Percentiles rank a stretch among this genome's conserved stretches.
phyloP scores from a whole-genome alignment of 2,888 invertebrate species.

The Periphyllus acericola region DNA sequence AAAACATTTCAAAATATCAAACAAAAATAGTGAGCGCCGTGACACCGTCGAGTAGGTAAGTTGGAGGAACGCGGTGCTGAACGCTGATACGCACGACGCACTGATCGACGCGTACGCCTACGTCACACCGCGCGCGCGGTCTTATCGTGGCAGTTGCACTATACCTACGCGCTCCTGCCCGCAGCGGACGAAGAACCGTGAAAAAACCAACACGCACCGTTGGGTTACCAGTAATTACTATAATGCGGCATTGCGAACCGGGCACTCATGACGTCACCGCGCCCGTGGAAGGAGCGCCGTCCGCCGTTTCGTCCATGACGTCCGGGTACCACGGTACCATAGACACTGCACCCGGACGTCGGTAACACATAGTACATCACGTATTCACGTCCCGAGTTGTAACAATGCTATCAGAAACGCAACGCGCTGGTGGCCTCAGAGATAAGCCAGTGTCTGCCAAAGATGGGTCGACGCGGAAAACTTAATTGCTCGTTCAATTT shows the following conservation, averaged over 20 bases:
- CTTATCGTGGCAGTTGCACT: neutral
- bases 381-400: neutral
- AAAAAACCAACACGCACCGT: too few species aligned
- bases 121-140: neutral
- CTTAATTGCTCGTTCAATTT: too few species aligned
- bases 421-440: neutral
- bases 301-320: neutral
- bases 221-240: too few species aligned
- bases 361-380: neutral
- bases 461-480: too few species aligned
- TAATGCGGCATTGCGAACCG: too few species aligned
- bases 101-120: neutral
- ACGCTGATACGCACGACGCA: slow-evolving; percentile 29
- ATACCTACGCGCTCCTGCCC: too few species aligned
- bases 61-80: neutral
- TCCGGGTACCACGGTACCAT: neutral
- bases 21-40: slow-evolving; percentile 9
- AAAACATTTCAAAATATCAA: slow-evolving; percentile 42
- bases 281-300: neutral
- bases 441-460: neutral
- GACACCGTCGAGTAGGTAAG: slow-evolving; percentile 17
- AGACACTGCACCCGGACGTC: neutral
- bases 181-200: too few species aligned
- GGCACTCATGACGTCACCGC: neutral
- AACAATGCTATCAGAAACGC: neutral